These are phyloP conservation scores for Hormiphora californensis DNA, from an alignment of 37 sponge, comb jelly and placozoan species.

Conservation along the genomic window DNA sequence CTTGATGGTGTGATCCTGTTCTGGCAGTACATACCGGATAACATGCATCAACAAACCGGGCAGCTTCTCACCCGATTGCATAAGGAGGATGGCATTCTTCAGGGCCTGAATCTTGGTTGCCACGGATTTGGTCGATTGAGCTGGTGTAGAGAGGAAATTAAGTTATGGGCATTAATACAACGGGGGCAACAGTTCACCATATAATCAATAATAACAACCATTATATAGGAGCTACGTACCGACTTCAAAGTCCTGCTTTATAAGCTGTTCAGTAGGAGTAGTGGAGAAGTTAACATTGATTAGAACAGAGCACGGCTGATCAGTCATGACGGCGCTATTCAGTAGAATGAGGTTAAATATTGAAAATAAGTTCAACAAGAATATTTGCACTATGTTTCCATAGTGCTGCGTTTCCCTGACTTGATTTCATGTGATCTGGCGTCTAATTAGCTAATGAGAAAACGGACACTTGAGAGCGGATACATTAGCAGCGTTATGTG, in stretches of 20 bases:
- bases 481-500: too few species aligned
- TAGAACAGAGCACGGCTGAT: constrained; percentile 92
- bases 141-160: background rate
- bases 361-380: too few species aligned
- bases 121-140: background rate
- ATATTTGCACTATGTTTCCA: too few species aligned
- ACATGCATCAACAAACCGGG: constrained; percentile 92
- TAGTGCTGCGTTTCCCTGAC: too few species aligned
- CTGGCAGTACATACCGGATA: constrained; percentile 87
- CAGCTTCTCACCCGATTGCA: constrained; percentile 87
- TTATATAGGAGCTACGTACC: background rate
- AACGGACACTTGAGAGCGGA: too few species aligned
- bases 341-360: too few species aligned
- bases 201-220: background rate
- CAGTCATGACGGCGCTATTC: too few species aligned
- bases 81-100: constrained; percentile 88
- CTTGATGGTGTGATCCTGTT: constrained; percentile 90
- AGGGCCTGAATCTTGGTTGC: constrained; percentile 66
- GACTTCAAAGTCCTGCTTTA: constrained; percentile 72
- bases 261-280: constrained; percentile 76
- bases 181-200: background rate
- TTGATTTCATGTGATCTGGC: too few species aligned
- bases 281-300: constrained; percentile 71
- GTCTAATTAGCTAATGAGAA: too few species aligned
- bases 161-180: background rate